Evolutionary conservation across 2,113 vertebrate genomes (phyloP), one percentile per base, ranked within the genome.

Genomic region (Clarias gariepinus): DNA sequence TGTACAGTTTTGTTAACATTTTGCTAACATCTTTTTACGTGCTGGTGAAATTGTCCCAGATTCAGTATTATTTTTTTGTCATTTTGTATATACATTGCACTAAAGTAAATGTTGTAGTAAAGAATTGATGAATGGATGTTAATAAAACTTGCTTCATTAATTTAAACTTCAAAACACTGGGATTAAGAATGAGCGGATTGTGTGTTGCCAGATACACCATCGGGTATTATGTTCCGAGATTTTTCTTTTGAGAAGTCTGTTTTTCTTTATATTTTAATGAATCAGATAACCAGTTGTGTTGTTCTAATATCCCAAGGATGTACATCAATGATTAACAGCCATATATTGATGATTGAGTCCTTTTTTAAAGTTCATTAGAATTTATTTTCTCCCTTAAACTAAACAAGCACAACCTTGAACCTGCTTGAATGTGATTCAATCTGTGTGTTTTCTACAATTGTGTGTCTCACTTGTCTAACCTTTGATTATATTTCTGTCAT

Each of bases 1-100:
- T 89, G 85, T 87, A 86, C 68, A 89, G 88, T 36, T 87, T 68
- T 78, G 19, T 83, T 76, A 57, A 68, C 28, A 76, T 87, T 81
- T 81, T 81, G 52, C 13, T 69, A 84, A 52, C n/a, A 86, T n/a
- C 36, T 28, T 55, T 77, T 64, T 82, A 81, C 36, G 85, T 81
- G 82, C 58, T 58, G 25, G 47, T 87, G 69, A 28, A 57, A 41
- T 81, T 18, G 41, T 47, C 36, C 84, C 53, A 52, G 82, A 61
- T 61, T 71, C 19, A 64, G 74, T 79, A 57, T 33, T 64, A 85
- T 52, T 47, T 47, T 86, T n/a, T 71, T 74, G 61, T 16, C 10
- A 36, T 80, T 88, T 80, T 89, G 84, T 88, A 83, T 86, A 88
- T 77, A 84, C 21, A 15, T 21, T 74, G 15, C 74, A 80, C 55